Conservation (phyloP, 2,888 invertebrate genomes). For the Vanessa cardui region DNA sequence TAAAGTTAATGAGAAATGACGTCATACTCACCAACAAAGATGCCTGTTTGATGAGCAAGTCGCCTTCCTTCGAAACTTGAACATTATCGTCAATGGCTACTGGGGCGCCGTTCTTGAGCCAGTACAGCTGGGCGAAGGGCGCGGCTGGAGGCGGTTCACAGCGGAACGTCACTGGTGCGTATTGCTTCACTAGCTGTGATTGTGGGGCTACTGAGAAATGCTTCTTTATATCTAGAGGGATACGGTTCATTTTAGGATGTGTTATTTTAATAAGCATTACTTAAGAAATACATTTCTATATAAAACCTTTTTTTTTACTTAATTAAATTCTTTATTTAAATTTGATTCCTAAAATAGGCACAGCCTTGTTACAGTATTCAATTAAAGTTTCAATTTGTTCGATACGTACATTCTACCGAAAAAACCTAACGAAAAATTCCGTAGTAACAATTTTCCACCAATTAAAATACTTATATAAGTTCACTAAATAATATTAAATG, state of each 20-base stretch:
- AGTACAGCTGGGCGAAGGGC: constrained; percentile 93
- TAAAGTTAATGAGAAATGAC: not conserved
- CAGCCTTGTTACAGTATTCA: too few relatives aligned
- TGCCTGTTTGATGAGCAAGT: constrained; percentile 92
- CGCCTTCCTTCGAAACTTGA: constrained; percentile 91
- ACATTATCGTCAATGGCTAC: constrained; percentile 85
- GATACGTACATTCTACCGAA: too few relatives aligned
- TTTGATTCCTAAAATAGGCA: too few relatives aligned
- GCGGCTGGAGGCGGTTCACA: constrained; percentile 95
- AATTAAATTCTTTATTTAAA: too few relatives aligned
- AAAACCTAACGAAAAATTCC: too few relatives aligned
- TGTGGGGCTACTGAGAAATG: constrained; percentile 95
- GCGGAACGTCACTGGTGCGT: constrained; percentile 91
- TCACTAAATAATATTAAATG: too few relatives aligned
- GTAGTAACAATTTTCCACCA: too few relatives aligned
- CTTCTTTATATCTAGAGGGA: constrained; percentile 90
- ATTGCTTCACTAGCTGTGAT: constrained; percentile 90
- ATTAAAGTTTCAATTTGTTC: too few relatives aligned
- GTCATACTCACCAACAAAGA: constrained; percentile 82
- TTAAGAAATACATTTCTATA: too few relatives aligned
- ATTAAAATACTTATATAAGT: too few relatives aligned
- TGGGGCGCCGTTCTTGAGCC: constrained; percentile 91
- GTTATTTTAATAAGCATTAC: not conserved
- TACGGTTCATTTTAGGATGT: not conserved
- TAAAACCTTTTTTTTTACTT: too few relatives aligned